Evolutionary conservation across 2,797 vertebrate species (phyloP).

Genomic region (Cetoscarus ocellatus): DNA sequence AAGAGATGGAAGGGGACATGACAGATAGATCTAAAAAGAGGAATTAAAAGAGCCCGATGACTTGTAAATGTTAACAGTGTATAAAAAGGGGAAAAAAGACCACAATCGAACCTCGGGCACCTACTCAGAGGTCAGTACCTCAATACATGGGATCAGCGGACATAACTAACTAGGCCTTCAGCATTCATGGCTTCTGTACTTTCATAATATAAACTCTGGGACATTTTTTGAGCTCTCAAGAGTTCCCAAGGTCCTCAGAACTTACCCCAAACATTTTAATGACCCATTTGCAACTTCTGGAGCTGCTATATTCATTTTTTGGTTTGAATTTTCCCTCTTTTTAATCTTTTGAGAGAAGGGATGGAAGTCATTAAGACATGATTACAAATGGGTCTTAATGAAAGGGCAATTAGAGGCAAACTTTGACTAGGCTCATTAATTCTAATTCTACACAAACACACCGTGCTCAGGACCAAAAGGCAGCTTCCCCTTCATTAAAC

Average conservation of each 20-base stretch:
- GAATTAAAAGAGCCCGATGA: too few relatives aligned
- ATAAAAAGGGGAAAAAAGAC: too few relatives aligned
- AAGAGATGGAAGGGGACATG: too few relatives aligned
- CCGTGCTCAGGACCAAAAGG: conserved; percentile 72
- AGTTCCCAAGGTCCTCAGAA: conserved; percentile 32
- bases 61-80: too few relatives aligned
- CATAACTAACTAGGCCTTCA: too few relatives aligned
- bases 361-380: conserved; percentile 83
- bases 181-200: too few relatives aligned
- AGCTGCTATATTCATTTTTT: conserved; percentile 62
- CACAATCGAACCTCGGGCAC: too few relatives aligned
- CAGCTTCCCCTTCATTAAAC: conserved; percentile 78
- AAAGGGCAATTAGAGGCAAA: conserved; percentile 86
- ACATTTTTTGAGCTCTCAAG: not conserved
- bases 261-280: conserved; percentile 57
- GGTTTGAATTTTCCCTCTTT: conserved; percentile 42
- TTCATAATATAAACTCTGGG: too few relatives aligned
- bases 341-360: conserved; percentile 47
- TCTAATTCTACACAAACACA: conserved; percentile 82
- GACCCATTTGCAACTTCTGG: conserved; percentile 55
- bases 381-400: conserved; percentile 86
- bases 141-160: too few relatives aligned
- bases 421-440: conserved; percentile 87
- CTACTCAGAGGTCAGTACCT: too few relatives aligned
- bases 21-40: too few relatives aligned